Evolutionary conservation across 2,797 vertebrate genomes (phyloP).

Genomic region (Perodicticus potto): DNA sequence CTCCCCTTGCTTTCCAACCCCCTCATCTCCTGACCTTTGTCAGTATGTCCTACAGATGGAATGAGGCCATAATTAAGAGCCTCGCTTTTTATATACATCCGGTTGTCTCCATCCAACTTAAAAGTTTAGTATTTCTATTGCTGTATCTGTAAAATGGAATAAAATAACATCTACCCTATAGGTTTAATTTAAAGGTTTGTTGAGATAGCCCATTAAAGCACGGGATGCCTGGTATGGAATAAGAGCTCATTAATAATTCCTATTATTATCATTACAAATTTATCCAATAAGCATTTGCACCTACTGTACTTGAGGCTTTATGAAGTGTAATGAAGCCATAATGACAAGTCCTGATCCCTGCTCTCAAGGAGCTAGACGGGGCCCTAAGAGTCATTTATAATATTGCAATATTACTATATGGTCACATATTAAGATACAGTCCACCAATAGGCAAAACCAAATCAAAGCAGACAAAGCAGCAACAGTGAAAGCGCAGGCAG

Average conservation of each 20-base stretch:
- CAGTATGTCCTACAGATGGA: background rate
- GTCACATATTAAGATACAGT: background rate
- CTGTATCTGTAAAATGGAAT: background rate
- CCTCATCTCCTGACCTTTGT: background rate
- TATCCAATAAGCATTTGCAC: background rate
- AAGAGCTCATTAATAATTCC: background rate
- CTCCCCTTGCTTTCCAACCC: background rate
- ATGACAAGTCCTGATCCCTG: background rate
- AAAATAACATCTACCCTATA: background rate
- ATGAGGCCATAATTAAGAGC: background rate
- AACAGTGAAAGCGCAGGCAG: background rate
- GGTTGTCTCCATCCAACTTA: background rate
- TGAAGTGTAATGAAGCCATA: background rate
- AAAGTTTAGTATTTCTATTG: background rate
- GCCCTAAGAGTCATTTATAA: background rate
- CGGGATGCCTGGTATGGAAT: background rate
- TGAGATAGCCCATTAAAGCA: background rate
- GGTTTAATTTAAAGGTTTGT: slow-evolving; percentile 45
- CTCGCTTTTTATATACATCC: background rate
- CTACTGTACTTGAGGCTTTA: background rate
- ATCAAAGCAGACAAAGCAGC: background rate
- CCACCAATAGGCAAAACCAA: background rate
- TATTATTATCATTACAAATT: background rate
- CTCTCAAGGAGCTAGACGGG: background rate
- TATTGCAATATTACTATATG: background rate